phyloP scores from a whole-genome alignment of 64 coral and sea anemone species.

The Pocillopora verrucosa region DNA sequence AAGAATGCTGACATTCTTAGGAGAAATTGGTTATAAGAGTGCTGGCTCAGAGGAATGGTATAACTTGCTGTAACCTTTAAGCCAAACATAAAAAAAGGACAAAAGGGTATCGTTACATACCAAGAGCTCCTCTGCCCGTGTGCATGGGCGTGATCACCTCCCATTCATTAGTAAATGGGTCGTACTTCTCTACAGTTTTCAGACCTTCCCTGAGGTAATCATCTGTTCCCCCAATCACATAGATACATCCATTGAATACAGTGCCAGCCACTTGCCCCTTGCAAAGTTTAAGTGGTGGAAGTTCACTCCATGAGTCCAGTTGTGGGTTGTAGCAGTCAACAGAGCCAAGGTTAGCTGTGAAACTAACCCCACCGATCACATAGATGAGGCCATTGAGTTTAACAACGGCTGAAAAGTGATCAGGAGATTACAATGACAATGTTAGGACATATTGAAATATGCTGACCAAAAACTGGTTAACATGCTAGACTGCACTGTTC shows the following conservation, averaged over 20 bases:
- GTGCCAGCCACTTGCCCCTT: conserved; percentile 61
- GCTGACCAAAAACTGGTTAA: background rate
- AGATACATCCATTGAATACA: conserved; percentile 57
- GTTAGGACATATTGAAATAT: background rate
- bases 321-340: conserved; percentile 59
- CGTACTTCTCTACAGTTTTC: conserved; percentile 60
- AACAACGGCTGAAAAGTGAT: conserved; percentile 46
- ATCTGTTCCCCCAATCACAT: conserved; percentile 53
- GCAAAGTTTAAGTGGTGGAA: conserved; percentile 37
- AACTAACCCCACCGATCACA: conserved; percentile 63
- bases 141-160: conserved; percentile 43
- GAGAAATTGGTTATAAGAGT: too few relatives aligned
- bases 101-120: conserved; percentile 6
- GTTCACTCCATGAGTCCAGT: conserved; percentile 49
- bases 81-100: background rate
- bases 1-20: too few relatives aligned
- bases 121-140: conserved; percentile 47
- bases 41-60: too few relatives aligned
- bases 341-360: conserved; percentile 22
- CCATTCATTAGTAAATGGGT: conserved; percentile 45
- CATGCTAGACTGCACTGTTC: too few relatives aligned
- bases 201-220: conserved; percentile 48
- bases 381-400: conserved; percentile 48
- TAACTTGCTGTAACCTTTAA: background rate
- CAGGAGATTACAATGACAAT: background rate